A percentile compares a stretch with the other conserved stretches of the same genome.
Conservation (phyloP, 2,113 vertebrate genomes). For the Muntiacus reevesi region DNA sequence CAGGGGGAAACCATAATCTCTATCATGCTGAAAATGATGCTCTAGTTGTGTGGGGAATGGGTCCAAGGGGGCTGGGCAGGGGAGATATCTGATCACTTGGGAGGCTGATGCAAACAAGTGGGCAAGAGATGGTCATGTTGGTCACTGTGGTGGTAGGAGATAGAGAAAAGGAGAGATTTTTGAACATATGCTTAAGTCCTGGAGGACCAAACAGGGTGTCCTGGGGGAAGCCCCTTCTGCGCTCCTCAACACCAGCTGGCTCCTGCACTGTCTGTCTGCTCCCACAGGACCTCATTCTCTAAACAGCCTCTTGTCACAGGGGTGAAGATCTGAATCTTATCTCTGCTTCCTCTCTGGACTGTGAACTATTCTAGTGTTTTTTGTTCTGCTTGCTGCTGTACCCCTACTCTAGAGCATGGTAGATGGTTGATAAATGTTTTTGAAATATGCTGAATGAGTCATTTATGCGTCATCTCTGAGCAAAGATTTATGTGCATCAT, state of each 20-base stretch:
- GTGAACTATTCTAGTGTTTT: not conserved
- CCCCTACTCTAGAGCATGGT: not conserved
- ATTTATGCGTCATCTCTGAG: not conserved
- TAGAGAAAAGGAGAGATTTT: not conserved
- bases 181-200: not conserved
- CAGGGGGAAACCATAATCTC: not conserved
- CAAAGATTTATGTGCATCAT: too few species aligned
- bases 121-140: not conserved
- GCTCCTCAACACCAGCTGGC: not conserved
- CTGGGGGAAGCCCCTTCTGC: too few species aligned
- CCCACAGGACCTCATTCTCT: rapidly evolving
- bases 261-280: not conserved
- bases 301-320: rapidly evolving
- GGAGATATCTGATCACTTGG: not conserved
- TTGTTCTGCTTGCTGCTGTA: not conserved
- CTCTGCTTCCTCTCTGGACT: not conserved
- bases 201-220: too few species aligned
- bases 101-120: not conserved
- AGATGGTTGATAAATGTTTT: not conserved
- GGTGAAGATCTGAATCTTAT: not conserved
- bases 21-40: not conserved
- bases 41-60: not conserved
- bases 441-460: not conserved
- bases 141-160: not conserved
- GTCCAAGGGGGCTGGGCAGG: not conserved